These are phyloP conservation scores for Epinotia brunnichana DNA, from an alignment of 2,888 invertebrate species.

Conservation along the genomic window DNA sequence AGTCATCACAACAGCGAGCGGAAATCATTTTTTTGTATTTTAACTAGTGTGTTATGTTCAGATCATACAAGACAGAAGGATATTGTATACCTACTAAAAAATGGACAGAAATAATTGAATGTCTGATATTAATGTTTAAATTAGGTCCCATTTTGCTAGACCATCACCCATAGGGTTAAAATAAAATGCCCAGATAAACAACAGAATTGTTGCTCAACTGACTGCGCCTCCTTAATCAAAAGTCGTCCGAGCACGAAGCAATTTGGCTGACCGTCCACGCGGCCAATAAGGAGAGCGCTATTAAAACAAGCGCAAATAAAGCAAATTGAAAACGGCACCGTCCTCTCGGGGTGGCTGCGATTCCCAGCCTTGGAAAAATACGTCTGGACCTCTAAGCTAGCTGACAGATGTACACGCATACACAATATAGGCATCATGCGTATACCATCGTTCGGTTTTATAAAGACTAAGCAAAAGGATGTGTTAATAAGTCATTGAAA, in stretches of 20 bases:
- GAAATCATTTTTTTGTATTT: no score
- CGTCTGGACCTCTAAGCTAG: constrained; percentile 33
- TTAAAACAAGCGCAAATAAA: constrained; percentile 83
- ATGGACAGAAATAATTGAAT: no score
- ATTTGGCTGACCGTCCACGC: constrained; percentile 77
- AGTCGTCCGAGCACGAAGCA: constrained; percentile 81
- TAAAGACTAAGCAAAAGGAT: no score
- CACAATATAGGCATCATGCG: background rate
- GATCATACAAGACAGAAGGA: no score
- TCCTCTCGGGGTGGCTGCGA: constrained; percentile 59
- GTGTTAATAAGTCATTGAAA: no score
- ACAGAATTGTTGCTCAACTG: constrained; percentile 60
- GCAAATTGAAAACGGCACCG: constrained; percentile 81
- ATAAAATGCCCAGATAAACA: constrained; percentile 36
- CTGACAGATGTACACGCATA: constrained; percentile 1
- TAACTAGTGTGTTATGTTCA: no score
- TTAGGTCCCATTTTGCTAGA: background rate
- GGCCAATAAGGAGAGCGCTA: constrained; percentile 81
- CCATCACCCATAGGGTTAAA: background rate
- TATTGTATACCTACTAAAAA: no score
- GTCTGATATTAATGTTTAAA: no score
- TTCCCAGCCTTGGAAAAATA: constrained; percentile 46
- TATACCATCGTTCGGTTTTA: background rate
- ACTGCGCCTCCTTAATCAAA: constrained; percentile 76
- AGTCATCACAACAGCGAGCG: no score